Percentiles rank a stretch among this genome's conserved stretches.
Evolutionary conservation across 2,797 vertebrate species (phyloP).

Genomic region (Chelon auratus): DNA sequence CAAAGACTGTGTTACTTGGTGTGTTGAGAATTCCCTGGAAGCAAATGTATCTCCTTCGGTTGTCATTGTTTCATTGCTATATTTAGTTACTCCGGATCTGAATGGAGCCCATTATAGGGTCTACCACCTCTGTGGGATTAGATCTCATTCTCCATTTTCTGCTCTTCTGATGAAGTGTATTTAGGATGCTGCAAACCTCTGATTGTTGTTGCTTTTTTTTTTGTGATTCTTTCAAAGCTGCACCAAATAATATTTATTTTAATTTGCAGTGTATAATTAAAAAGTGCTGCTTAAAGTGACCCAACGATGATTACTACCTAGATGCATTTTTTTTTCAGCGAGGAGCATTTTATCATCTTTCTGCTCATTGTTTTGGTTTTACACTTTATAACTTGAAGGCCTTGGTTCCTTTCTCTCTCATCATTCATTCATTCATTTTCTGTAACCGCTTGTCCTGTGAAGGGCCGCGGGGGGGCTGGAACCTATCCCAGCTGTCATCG

Average conservation of each 20-base stretch:
- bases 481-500: too few species aligned
- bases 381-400: not conserved
- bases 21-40: constrained; percentile 34
- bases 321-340: not conserved
- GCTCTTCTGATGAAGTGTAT: too few species aligned
- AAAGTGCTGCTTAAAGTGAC: not conserved
- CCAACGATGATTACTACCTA: constrained; percentile 1
- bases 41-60: constrained; percentile 36
- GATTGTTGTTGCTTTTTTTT: not conserved
- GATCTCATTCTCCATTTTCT: not conserved
- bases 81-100: constrained; percentile 32
- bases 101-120: constrained; percentile 23
- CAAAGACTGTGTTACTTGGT: constrained; percentile 4
- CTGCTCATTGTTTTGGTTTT: constrained; percentile 12
- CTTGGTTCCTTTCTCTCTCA: not conserved
- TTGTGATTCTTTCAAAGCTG: not conserved
- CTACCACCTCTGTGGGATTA: constrained; percentile 23
- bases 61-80: constrained; percentile 42
- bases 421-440: not conserved
- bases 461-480: too few species aligned
- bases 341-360: constrained; percentile 17
- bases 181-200: not conserved
- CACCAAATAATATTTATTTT: not conserved
- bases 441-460: too few species aligned
- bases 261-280: not conserved